A percentile compares a stretch with the other conserved stretches of the same genome.
Conservation (phyloP, 2,888 invertebrate genomes). For the Salticus scenicus region DNA sequence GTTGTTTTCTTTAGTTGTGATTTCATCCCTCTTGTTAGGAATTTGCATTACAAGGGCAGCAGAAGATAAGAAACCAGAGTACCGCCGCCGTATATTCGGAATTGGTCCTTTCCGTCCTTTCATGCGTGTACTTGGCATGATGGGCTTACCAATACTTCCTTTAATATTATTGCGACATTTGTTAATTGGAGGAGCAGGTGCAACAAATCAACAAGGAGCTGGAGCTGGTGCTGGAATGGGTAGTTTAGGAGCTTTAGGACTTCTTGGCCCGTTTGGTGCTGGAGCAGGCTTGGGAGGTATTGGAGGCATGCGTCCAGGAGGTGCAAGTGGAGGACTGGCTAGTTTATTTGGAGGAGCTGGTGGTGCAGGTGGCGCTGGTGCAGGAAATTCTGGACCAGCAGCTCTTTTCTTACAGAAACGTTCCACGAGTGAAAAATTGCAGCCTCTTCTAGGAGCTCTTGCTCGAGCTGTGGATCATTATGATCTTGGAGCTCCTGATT, state of each 20-base stretch:
- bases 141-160: conserved; percentile 60
- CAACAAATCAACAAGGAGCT: conserved; percentile 32
- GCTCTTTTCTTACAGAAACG: conserved; percentile 50
- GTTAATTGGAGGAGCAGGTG: conserved; percentile 24
- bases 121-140: conserved; percentile 63
- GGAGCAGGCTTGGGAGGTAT: conserved; percentile 29
- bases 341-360: conserved; percentile 39
- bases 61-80: neutral
- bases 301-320: conserved; percentile 39
- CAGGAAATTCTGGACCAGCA: neutral
- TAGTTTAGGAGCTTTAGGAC: conserved; percentile 26
- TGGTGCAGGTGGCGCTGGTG: conserved; percentile 18
- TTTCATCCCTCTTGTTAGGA: neutral
- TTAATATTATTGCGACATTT: conserved; percentile 38
- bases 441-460: conserved; percentile 47
- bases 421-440: conserved; percentile 38
- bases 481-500: conserved; percentile 63
- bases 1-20: neutral
- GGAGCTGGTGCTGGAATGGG: conserved; percentile 53
- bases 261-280: conserved; percentile 37
- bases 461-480: conserved; percentile 59
- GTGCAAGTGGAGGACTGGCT: conserved; percentile 29
- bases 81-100: conserved; percentile 31
- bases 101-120: conserved; percentile 52
- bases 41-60: too few relatives aligned